These are phyloP conservation scores for Eubasilissa splendida DNA, from an alignment of 2,888 invertebrate genomes.

Conservation along the genomic window DNA sequence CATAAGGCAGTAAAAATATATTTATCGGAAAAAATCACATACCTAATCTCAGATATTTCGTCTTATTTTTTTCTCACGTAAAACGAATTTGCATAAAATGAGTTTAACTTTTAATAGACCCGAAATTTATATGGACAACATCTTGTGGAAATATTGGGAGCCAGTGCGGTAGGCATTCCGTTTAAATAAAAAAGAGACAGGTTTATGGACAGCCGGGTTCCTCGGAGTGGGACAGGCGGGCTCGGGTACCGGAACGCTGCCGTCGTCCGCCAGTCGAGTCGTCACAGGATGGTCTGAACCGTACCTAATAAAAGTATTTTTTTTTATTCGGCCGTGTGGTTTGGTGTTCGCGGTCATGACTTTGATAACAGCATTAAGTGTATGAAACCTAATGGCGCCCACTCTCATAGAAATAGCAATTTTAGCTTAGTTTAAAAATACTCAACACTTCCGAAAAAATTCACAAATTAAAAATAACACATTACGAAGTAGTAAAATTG, in stretches of 20 bases:
- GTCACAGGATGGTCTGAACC: neutral
- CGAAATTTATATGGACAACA: conserved; percentile 13
- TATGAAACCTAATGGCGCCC: too few species aligned
- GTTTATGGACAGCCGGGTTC: conserved; percentile 19
- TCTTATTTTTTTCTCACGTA: conserved; percentile 22
- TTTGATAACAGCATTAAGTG: too few species aligned
- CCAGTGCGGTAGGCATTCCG: conserved; percentile 13
- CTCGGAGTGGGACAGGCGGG: conserved; percentile 6
- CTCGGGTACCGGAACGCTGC: neutral
- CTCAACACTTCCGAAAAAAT: too few species aligned
- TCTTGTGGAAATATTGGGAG: conserved; percentile 25
- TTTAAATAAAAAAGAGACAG: conserved; percentile 27
- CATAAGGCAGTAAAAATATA: conserved; percentile 1
- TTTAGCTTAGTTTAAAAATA: too few species aligned
- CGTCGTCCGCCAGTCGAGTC: neutral
- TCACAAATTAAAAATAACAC: too few species aligned
- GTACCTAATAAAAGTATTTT: neutral
- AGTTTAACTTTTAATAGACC: conserved; percentile 24
- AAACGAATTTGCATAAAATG: conserved; percentile 10
- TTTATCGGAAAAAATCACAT: conserved; percentile 10
- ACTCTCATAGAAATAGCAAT: too few species aligned
- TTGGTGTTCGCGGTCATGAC: too few species aligned
- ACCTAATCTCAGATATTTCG: too few species aligned
- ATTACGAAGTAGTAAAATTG: too few species aligned
- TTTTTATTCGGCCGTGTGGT: too few species aligned